These are phyloP conservation scores for Megaptera novaeangliae DNA, from an alignment of 2,113 vertebrate species.

Conservation along the genomic window DNA sequence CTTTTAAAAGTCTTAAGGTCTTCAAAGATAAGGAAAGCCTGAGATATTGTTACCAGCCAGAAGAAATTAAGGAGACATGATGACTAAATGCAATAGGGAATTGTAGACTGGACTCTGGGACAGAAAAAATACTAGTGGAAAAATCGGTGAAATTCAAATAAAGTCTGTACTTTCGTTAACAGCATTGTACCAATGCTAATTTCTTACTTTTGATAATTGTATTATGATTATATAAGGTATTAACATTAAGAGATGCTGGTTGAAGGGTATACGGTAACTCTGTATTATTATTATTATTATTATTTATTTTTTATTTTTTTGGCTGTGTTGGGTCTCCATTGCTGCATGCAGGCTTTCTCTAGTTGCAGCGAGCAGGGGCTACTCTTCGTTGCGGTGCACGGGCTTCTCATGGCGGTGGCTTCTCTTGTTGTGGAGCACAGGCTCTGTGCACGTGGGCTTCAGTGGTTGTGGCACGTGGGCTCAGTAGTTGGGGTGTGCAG, in stretches of 20 bases:
- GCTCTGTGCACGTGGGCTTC: too few relatives aligned
- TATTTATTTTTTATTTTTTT: too few relatives aligned
- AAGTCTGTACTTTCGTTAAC: not conserved
- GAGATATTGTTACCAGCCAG: not conserved
- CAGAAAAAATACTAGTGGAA: not conserved
- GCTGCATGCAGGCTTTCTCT: too few relatives aligned
- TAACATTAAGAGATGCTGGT: not conserved
- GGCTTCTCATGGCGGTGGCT: too few relatives aligned
- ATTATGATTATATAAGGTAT: not conserved
- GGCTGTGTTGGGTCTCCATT: too few relatives aligned
- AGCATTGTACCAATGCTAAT: not conserved
- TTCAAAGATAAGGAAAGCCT: not conserved
- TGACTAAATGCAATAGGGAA: not conserved
- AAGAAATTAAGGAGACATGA: not conserved
- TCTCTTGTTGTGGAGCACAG: too few relatives aligned
- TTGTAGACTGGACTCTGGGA: not conserved
- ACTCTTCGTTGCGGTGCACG: too few relatives aligned
- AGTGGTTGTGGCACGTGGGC: too few relatives aligned
- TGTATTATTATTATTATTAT: not conserved
- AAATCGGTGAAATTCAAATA: not conserved
- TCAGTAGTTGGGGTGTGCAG: too few relatives aligned
- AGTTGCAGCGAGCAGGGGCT: too few relatives aligned
- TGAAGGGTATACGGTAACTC: not conserved
- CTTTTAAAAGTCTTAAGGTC: not conserved
- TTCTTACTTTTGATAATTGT: not conserved